These are phyloP conservation scores for Eurytoma californica DNA, from an alignment of 2,888 invertebrate species.

Conservation along the genomic window DNA sequence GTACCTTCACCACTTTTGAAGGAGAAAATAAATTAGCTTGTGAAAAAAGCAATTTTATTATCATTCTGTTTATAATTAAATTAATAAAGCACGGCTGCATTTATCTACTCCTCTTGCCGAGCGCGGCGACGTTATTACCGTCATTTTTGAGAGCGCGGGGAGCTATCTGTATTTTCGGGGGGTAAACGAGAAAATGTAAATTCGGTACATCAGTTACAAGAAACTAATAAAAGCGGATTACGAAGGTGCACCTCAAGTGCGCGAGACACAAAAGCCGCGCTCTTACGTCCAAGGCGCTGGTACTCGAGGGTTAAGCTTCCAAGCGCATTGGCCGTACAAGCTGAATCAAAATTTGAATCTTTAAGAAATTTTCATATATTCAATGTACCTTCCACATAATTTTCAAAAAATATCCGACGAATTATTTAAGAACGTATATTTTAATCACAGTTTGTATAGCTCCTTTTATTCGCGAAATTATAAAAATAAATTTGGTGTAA, in stretches of 20 bases:
- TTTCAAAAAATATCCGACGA: too few species aligned
- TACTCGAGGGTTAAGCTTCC: slow-evolving; percentile 39
- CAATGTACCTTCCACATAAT: too few species aligned
- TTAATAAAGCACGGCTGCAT: not conserved
- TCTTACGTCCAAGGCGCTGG: slow-evolving; percentile 35
- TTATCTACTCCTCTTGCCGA: not conserved
- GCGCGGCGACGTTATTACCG: not conserved
- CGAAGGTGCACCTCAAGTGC: not conserved
- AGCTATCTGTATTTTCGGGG: slow-evolving; percentile 25
- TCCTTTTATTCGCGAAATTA: too few species aligned
- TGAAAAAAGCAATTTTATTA: not conserved
- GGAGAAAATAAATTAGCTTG: too few species aligned
- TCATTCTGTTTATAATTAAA: not conserved
- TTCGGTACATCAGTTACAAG: slow-evolving; percentile 46
- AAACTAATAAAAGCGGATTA: slow-evolving; percentile 53
- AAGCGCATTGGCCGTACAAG: slow-evolving; percentile 34
- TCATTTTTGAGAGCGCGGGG: slow-evolving; percentile 13
- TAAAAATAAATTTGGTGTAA: too few species aligned
- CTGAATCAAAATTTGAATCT: slow-evolving; percentile 23
- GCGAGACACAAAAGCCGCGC: slow-evolving; percentile 31
- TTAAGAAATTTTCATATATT: not conserved
- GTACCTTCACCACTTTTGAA: too few species aligned
- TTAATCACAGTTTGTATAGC: too few species aligned
- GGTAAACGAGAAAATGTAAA: slow-evolving; percentile 39
- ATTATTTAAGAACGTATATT: too few species aligned